A percentile compares a stretch with the other conserved stretches of the same genome.
These are phyloP conservation scores for Mohoua ochrocephala DNA, from an alignment of 2,113 vertebrate species.

Conservation along the genomic window DNA sequence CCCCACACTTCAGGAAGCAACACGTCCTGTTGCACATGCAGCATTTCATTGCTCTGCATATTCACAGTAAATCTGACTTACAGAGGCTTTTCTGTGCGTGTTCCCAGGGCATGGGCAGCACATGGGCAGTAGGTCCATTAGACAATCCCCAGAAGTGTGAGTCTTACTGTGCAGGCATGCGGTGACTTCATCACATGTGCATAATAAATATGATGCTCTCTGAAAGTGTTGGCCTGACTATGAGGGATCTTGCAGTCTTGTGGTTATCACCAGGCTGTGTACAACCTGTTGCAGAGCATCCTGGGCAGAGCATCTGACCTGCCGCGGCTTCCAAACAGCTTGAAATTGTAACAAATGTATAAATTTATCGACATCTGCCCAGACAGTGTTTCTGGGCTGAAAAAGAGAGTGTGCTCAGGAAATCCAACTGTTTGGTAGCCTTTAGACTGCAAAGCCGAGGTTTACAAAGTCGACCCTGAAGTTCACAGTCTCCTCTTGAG, in stretches of 20 bases:
- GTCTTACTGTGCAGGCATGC: not conserved
- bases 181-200: not conserved
- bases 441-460: not conserved
- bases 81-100: not conserved
- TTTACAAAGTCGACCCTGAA: not conserved
- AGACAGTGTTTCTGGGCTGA: not conserved
- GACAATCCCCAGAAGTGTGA: conserved; percentile 19
- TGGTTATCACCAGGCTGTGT: conserved; percentile 43
- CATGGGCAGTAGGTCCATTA: conserved; percentile 28
- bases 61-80: conserved; percentile 36
- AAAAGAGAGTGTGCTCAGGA: not conserved
- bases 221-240: not conserved
- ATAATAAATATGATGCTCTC: conserved; percentile 16
- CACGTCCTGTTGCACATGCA: conserved; percentile 38
- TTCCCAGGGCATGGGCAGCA: conserved; percentile 37
- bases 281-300: conserved; percentile 2
- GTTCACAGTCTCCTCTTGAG: not conserved
- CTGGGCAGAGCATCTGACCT: conserved; percentile 22
- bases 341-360: conserved; percentile 4
- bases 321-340: not conserved
- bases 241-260: conserved; percentile 21
- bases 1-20: conserved; percentile 32
- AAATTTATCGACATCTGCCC: not conserved
- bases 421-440: not conserved
- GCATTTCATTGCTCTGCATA: conserved; percentile 12